Conservation (phyloP, 30 jellyfish, hydroid and myxozoan species). For the Hydractinia echinata region DNA sequence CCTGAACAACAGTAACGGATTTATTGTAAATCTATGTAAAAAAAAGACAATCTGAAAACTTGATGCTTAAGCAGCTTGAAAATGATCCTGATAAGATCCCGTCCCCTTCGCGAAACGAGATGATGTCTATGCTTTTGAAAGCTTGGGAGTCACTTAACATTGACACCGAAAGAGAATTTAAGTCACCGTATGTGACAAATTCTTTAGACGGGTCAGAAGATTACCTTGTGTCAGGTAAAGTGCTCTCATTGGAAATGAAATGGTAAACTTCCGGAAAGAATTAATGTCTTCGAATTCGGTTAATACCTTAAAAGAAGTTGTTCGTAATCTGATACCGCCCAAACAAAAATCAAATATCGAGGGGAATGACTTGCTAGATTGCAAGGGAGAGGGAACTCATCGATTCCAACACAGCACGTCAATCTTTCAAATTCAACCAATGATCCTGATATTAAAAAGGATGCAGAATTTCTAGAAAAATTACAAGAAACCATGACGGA, state of each 20-base stretch:
- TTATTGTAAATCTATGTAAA: no score
- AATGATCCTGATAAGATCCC: constrained; percentile 38
- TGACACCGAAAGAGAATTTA: no score
- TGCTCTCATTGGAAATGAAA: constrained; percentile 31
- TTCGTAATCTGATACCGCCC: constrained; percentile 34
- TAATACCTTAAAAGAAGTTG: constrained; percentile 17
- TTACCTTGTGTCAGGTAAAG: constrained; percentile 27
- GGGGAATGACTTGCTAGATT: constrained; percentile 28
- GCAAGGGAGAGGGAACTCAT: constrained; percentile 25
- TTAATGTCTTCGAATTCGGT: constrained; percentile 22
- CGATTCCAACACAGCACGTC: neutral
- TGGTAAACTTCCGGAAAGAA: constrained; percentile 26
- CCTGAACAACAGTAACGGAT: no score
- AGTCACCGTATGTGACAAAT: constrained; percentile 27
- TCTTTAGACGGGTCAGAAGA: constrained; percentile 33
- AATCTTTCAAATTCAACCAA: constrained; percentile 26
- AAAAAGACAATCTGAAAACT: no score
- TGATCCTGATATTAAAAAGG: constrained; percentile 33
- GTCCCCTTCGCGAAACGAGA: constrained; percentile 51
- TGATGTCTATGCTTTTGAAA: constrained; percentile 34
- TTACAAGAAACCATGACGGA: constrained; percentile 31
- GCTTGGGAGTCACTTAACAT: constrained; percentile 15
- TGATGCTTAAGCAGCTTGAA: constrained; percentile 40
- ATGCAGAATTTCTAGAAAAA: constrained; percentile 36
- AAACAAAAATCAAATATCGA: constrained; percentile 16